Conservation (phyloP, 2,888 invertebrate genomes). For the Hoplodrina ambigua region DNA sequence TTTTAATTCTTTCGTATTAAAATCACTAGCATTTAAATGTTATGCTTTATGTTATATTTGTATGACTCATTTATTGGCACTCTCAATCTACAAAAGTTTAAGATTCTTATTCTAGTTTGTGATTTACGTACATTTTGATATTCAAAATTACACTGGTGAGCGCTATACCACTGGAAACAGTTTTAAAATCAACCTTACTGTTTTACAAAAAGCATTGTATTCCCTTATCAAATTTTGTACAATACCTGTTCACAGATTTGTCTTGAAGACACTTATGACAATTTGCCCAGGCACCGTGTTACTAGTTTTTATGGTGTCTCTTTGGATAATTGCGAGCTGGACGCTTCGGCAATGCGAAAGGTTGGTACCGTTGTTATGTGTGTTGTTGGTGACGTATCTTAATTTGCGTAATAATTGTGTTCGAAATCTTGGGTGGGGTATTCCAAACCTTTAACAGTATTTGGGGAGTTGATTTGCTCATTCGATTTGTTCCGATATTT, state of each 20-base stretch:
- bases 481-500: constrained; percentile 59
- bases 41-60: too few species aligned
- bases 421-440: constrained; percentile 51
- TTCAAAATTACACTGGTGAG: neutral
- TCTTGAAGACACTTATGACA: constrained; percentile 99
- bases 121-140: too few species aligned
- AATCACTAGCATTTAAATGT: too few species aligned
- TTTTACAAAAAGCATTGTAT: neutral
- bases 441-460: constrained; percentile 36
- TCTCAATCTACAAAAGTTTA: too few species aligned
- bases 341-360: constrained; percentile 99
- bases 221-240: neutral
- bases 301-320: constrained; percentile 99
- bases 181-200: neutral
- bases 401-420: constrained; percentile 60
- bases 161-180: neutral
- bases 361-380: constrained; percentile 90
- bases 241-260: constrained; percentile 91
- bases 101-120: too few species aligned
- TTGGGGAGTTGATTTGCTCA: constrained; percentile 60
- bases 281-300: constrained; percentile 99
- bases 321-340: constrained; percentile 99
- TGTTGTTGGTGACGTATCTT: constrained; percentile 67
- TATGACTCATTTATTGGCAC: too few species aligned
- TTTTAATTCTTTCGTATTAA: neutral